Evolutionary conservation across 1,140 invertebrate species (phyloP), one percentile per base, ranked within the genome.

Genomic region (Glossosoma conforme): DNA sequence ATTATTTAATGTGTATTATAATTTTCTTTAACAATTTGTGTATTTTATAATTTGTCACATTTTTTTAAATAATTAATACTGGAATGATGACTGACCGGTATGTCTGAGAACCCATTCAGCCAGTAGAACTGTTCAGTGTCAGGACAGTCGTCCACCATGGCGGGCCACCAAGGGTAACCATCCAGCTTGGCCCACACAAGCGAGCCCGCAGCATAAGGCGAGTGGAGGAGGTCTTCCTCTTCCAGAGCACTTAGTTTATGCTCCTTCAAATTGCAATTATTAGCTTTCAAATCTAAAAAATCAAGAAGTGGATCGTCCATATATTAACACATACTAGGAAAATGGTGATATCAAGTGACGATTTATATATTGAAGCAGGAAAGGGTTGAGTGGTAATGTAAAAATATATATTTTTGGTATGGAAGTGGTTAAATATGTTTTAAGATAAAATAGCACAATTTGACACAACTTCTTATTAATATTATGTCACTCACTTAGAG

Each of bases 121-220:
- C 72, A 75, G 50, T 80, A 86, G 61, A 74, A 87, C 22, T 67
- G 65, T 33, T 80, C 74, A 1, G 70, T 74, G 50, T 85, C 79
- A 1, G 83, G 82, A 62, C 79, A 78, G 64, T 85, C 82, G 33
- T 86, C 83, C 3, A 87, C 75, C 71, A 88, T 84, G 2, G 75
- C 84, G 11, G 85, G 85, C 83, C 84, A 86, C 81, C 82, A 86
- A 20, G 83, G 83, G 69, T 74, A 84, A 18, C 80, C 79, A 1
- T 65, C 57, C 22, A 80, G 52, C 22, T 69, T 72, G 3, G 77
- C 84, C 78, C 81, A 82, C 0, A 87, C 84, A 32, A 87, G 41
- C 28, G 83, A 84, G 2, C 84, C 83, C 2, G 75, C 75, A 3
- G 76, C 74, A 51, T 76, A 83, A 24, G 64, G 56, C 54, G 75